phyloP scores from a whole-genome alignment of 2,888 invertebrate species.

The Ferrisia virgata region DNA sequence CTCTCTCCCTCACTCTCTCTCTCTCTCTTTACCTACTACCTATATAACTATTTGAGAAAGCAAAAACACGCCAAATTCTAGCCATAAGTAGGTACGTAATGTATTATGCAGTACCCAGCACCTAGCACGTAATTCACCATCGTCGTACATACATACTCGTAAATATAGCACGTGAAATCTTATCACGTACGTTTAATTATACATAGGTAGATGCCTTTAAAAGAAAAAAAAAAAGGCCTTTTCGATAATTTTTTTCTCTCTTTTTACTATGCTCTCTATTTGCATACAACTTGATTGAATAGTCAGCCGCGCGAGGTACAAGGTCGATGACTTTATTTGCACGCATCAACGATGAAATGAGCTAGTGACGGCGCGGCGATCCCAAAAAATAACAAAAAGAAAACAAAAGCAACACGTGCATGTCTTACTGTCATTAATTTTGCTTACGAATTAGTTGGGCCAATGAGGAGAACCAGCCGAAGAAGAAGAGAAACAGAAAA shows the following conservation, averaged over 20 bases:
- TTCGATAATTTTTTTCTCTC: neutral
- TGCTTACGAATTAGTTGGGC: neutral
- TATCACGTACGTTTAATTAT: neutral
- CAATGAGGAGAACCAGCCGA: neutral
- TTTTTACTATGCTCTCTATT: neutral
- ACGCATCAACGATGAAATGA: constrained; percentile 17
- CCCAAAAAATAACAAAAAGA: neutral
- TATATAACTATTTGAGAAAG: no score
- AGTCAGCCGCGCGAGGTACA: neutral
- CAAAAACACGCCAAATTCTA: no score
- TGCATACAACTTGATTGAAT: constrained; percentile 6
- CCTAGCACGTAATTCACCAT: neutral
- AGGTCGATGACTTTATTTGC: constrained; percentile 14
- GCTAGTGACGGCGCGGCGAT: neutral
- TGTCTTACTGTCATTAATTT: constrained; percentile 1
- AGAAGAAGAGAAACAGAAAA: neutral
- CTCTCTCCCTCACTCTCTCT: no score
- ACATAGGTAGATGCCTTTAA: neutral
- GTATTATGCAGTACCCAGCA: neutral
- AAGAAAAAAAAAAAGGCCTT: neutral
- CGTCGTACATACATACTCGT: no score
- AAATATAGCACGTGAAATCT: no score
- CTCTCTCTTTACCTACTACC: no score
- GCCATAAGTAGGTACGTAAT: no score
- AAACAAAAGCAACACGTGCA: constrained; percentile 11